A percentile compares a stretch with the other conserved stretches of the same genome.
phyloP scores from a whole-genome alignment of 1,140 invertebrate genomes.

The Rhyzopertha dominica region DNA sequence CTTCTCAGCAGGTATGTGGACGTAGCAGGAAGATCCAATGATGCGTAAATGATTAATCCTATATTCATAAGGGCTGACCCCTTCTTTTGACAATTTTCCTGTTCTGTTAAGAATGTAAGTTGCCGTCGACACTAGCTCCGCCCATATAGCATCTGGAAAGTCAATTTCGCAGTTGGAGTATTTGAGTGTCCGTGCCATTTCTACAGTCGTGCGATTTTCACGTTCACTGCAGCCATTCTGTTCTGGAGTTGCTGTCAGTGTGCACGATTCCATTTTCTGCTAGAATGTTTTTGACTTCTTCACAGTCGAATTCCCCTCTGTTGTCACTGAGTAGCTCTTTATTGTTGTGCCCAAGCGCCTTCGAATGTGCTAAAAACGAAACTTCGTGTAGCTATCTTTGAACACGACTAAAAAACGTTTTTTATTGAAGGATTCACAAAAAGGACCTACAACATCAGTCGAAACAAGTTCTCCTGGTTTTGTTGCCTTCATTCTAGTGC shows the following conservation, averaged over 20 bases:
- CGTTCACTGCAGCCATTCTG: too few relatives aligned
- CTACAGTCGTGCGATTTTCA: slow-evolving; percentile 42
- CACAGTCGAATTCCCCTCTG: too few relatives aligned
- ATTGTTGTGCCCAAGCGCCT: too few relatives aligned
- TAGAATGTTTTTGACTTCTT: too few relatives aligned
- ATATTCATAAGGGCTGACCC: slow-evolving; percentile 31
- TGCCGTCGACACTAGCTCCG: slow-evolving; percentile 31
- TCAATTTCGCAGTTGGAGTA: slow-evolving; percentile 31
- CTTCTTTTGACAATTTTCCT: slow-evolving; percentile 27
- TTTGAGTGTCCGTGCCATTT: slow-evolving; percentile 40
- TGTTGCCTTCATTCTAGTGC: slow-evolving; percentile 24
- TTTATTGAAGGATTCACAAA: slow-evolving; percentile 31
- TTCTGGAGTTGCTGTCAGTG: too few relatives aligned
- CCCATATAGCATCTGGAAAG: slow-evolving; percentile 31
- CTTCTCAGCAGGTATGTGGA: slow-evolving; percentile 28
- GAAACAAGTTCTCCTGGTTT: slow-evolving; percentile 34
- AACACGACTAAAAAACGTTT: slow-evolving; percentile 32
- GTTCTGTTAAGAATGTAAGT: slow-evolving; percentile 36
- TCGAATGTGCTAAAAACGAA: too few relatives aligned
- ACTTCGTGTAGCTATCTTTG: slow-evolving; percentile 24
- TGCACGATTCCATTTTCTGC: too few relatives aligned
- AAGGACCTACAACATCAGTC: slow-evolving; percentile 37
- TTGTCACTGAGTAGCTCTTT: too few relatives aligned
- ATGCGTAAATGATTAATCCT: slow-evolving; percentile 21
- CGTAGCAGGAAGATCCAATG: slow-evolving; percentile 25